Conservation (phyloP, 1,140 invertebrate species). For the Dufourea novaeangliae region DNA sequence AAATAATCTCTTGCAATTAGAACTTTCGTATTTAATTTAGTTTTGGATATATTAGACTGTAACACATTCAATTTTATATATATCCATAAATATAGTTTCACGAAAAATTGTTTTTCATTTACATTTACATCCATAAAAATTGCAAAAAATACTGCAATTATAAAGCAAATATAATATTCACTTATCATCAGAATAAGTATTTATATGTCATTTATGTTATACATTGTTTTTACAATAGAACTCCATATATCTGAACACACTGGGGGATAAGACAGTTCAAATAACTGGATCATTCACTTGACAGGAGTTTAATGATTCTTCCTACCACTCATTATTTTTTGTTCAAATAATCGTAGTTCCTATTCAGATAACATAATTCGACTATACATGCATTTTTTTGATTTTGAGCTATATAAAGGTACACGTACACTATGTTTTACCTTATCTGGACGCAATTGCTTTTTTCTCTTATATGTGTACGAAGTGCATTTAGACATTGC, state of each 20-base stretch:
- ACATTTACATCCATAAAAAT: neutral
- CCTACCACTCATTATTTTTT: neutral
- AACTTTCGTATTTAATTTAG: neutral
- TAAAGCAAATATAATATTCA: neutral
- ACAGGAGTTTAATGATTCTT: neutral
- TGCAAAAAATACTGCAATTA: constrained; percentile 1
- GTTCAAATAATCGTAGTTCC: neutral
- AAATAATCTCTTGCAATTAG: neutral
- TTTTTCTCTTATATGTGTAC: neutral
- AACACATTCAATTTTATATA: constrained; percentile 9
- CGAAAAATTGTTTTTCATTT: neutral
- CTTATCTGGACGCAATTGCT: neutral
- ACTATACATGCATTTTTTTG: neutral
- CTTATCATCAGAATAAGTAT: neutral
- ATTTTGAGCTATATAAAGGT: neutral
- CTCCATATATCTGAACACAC: neutral
- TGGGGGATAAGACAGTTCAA: neutral
- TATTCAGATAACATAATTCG: neutral
- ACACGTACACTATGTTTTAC: neutral
- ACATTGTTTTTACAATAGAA: constrained; percentile 3
- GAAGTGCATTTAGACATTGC: neutral
- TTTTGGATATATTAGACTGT: neutral
- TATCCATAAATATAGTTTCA: neutral
- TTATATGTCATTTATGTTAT: neutral
- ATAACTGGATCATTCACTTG: no score